Conservation (phyloP, 2,888 invertebrate genomes). For the Drepana falcataria region DNA sequence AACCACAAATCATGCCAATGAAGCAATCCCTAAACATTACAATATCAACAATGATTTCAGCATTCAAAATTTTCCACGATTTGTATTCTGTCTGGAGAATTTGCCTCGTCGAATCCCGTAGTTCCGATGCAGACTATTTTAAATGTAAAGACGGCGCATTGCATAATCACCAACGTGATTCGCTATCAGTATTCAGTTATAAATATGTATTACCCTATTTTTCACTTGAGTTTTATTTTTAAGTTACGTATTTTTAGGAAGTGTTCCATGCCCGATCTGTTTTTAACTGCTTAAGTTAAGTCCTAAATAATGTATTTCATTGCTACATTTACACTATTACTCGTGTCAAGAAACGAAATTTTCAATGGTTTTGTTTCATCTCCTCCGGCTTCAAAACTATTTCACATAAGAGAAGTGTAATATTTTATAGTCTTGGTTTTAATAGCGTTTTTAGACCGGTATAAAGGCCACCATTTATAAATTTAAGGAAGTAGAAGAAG, state of each 20-base stretch:
- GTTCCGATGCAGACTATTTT: slow-evolving; percentile 72
- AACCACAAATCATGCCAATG: slow-evolving; percentile 9
- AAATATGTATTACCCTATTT: slow-evolving; percentile 65
- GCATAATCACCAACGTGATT: slow-evolving; percentile 75
- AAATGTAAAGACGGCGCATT: slow-evolving; percentile 72
- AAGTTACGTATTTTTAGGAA: slow-evolving; percentile 24
- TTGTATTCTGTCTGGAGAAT: slow-evolving; percentile 72
- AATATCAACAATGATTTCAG: slow-evolving; percentile 50
- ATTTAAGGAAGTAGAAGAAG: too few species aligned
- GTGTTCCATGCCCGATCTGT: too few species aligned
- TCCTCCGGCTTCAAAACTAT: too few species aligned
- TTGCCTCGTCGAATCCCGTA: slow-evolving; percentile 58
- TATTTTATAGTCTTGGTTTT: too few species aligned
- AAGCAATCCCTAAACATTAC: slow-evolving; percentile 32
- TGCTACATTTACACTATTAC: too few species aligned
- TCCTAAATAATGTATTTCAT: too few species aligned
- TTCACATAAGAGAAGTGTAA: too few species aligned
- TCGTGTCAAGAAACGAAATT: too few species aligned
- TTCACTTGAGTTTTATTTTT: slow-evolving; percentile 55
- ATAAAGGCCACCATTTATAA: too few species aligned
- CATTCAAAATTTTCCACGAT: slow-evolving; percentile 71
- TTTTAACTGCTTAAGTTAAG: too few species aligned
- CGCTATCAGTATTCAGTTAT: slow-evolving; percentile 68
- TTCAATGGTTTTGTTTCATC: too few species aligned
- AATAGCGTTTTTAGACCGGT: too few species aligned